Evolutionary conservation across 1,140 invertebrate genomes (phyloP).

Genomic region (Calliphora vicina): DNA sequence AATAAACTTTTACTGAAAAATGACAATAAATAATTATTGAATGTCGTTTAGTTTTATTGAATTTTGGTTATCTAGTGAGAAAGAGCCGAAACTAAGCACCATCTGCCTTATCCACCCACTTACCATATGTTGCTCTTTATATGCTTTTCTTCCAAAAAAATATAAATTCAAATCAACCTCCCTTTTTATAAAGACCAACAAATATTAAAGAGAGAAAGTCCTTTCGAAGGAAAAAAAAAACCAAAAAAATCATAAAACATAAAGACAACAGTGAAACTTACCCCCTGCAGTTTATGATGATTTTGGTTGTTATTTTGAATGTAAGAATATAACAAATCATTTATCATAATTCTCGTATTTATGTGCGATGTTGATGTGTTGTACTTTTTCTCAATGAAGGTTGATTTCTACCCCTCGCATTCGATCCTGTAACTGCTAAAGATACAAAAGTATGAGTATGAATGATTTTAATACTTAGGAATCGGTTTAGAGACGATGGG

Average conservation of each 20-base stretch:
- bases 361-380: slow-evolving; percentile 55
- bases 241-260: neutral
- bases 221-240: neutral
- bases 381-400: slow-evolving; percentile 63
- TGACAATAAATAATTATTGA: slow-evolving; percentile 10
- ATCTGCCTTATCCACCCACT: slow-evolving; percentile 59
- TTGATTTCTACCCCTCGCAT: neutral
- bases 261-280: slow-evolving; percentile 49
- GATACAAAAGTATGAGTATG: neutral
- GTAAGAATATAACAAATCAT: slow-evolving; percentile 51
- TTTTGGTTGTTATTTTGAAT: slow-evolving; percentile 34
- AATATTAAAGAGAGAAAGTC: neutral
- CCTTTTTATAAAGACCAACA: neutral
- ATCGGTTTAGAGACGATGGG: neutral
- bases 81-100: slow-evolving; percentile 42
- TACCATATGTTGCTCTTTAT: slow-evolving; percentile 58
- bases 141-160: neutral
- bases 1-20: neutral
- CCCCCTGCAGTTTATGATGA: slow-evolving; percentile 62
- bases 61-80: neutral
- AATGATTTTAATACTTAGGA: neutral
- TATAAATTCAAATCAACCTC: neutral
- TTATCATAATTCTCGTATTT: slow-evolving; percentile 61
- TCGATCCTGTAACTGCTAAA: neutral
- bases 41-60: neutral